A percentile compares a stretch with the other conserved stretches of the same genome.
phyloP scores from a whole-genome alignment of 2,113 vertebrate species.

The Pan paniscus region DNA sequence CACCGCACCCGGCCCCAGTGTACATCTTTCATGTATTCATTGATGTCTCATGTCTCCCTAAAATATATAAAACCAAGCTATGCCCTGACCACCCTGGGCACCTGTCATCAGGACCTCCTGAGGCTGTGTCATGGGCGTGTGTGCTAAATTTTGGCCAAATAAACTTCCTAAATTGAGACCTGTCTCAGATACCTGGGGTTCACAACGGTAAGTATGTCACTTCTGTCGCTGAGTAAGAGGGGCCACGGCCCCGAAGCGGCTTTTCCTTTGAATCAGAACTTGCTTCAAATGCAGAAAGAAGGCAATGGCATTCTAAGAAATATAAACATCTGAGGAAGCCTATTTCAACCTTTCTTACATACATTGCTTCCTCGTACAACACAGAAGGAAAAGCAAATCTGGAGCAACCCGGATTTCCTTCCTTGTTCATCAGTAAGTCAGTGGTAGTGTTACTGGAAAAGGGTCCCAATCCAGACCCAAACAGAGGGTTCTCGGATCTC shows the following conservation, averaged over 20 bases:
- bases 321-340: fast-evolving
- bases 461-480: no score
- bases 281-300: background rate
- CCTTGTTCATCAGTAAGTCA: fast-evolving
- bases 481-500: no score
- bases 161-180: no score
- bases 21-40: no score
- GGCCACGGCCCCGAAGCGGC: fast-evolving
- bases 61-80: no score
- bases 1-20: fast-evolving
- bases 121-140: no score
- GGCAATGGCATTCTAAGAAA: background rate
- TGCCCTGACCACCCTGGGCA: no score
- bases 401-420: fast-evolving
- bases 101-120: no score
- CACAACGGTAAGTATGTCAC: background rate
- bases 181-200: no score
- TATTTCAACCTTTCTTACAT: fast-evolving
- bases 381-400: background rate
- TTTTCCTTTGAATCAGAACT: background rate
- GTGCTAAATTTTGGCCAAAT: no score
- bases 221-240: fast-evolving
- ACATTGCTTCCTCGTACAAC: fast-evolving
- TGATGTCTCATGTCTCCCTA: no score
- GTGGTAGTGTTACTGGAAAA: no score